Conservation (phyloP, 2,113 vertebrate genomes). For the Ibidorhyncha struthersii region DNA sequence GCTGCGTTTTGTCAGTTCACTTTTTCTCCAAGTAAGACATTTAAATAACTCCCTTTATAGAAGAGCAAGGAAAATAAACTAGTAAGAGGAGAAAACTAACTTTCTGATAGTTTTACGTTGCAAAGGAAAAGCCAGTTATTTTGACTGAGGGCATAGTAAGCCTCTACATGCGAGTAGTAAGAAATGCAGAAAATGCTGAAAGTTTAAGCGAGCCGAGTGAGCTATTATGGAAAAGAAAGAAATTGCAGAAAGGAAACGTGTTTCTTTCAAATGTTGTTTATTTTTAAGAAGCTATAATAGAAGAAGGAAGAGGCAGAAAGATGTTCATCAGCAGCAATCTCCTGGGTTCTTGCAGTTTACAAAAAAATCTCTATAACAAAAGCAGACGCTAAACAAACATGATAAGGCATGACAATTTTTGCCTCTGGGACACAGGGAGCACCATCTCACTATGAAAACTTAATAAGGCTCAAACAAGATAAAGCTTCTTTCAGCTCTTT, state of each 20-base stretch:
- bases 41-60: neutral
- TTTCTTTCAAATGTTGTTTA: neutral
- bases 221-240: neutral
- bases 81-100: neutral
- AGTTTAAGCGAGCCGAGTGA: neutral
- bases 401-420: neutral
- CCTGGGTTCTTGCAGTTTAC: neutral
- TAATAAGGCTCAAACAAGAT: conserved; percentile 3
- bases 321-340: neutral
- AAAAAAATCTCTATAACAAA: neutral
- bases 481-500: neutral
- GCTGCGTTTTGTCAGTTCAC: neutral
- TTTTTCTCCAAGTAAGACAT: neutral
- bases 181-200: neutral
- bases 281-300: neutral
- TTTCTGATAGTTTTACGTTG: neutral
- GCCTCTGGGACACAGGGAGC: neutral
- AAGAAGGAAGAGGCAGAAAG: neutral
- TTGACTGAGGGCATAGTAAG: neutral
- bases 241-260: neutral
- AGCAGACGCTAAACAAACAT: neutral
- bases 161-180: neutral
- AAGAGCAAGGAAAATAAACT: neutral
- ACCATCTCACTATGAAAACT: neutral
- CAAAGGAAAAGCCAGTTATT: neutral